Conservation (phyloP, 2,888 invertebrate species). For the Tineola bisselliella region DNA sequence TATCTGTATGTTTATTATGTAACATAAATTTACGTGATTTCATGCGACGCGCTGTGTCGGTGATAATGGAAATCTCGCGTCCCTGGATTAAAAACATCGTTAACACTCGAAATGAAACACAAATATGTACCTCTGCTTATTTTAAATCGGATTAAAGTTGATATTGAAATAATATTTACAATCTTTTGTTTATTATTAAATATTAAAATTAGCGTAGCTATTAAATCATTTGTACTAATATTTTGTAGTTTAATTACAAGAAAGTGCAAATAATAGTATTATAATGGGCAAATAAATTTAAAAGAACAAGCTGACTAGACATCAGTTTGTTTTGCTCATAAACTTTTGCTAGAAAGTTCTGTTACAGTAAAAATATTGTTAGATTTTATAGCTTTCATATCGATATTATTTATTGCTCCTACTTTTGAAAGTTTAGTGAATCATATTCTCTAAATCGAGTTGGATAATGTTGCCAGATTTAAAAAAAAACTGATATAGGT, state of each 20-base stretch:
- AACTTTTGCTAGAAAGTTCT: background rate
- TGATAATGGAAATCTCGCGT: conserved; percentile 31
- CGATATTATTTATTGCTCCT: background rate
- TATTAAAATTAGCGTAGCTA: too few species aligned
- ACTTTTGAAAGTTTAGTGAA: background rate
- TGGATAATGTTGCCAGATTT: too few species aligned
- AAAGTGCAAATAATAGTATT: too few species aligned
- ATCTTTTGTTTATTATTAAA: too few species aligned
- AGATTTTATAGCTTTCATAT: background rate
- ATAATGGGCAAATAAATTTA: background rate
- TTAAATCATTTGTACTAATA: too few species aligned
- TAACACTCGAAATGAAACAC: conserved; percentile 48
- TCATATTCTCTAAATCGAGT: too few species aligned
- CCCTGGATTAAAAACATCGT: conserved; percentile 52
- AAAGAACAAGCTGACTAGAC: background rate
- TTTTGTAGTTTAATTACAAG: too few species aligned
- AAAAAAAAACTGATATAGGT: too few species aligned
- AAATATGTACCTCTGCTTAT: conserved; percentile 36
- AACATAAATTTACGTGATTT: background rate
- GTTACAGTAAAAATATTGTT: background rate
- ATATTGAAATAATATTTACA: too few species aligned
- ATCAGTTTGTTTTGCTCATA: background rate
- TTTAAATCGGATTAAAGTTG: background rate
- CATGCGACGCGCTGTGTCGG: conserved; percentile 4
- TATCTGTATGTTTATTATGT: too few species aligned